Evolutionary conservation across 2,113 vertebrate genomes (phyloP).

Genomic region (Xiphias gladius): DNA sequence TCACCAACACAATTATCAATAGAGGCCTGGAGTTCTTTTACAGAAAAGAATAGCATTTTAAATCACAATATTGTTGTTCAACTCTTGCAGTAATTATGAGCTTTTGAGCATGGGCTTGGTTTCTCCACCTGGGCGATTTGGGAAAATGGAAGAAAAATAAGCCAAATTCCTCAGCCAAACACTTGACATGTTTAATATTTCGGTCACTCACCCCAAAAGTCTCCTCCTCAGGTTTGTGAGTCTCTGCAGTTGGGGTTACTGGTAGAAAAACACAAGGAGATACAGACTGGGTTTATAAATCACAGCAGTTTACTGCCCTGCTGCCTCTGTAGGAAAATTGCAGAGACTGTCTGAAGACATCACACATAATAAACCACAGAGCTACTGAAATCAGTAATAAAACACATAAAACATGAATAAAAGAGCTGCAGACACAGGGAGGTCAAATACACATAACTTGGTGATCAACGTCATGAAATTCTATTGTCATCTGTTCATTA

Average conservation of each 20-base stretch:
- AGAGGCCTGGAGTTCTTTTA: neutral
- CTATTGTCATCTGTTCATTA: neutral
- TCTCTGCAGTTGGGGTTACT: slow-evolving; percentile 88
- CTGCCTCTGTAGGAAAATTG: neutral
- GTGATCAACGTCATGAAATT: neutral
- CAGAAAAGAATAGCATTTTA: neutral
- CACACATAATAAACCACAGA: neutral
- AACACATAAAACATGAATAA: too few relatives aligned
- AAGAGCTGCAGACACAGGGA: neutral
- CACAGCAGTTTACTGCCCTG: neutral
- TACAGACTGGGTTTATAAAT: neutral
- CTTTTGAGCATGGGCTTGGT: neutral
- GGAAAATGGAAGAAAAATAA: neutral
- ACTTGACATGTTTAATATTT: neutral
- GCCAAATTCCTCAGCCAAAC: neutral
- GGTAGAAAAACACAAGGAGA: slow-evolving; percentile 40
- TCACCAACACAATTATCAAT: neutral
- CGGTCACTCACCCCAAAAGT: slow-evolving; percentile 92
- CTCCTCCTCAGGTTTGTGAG: slow-evolving; percentile 91
- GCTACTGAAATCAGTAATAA: neutral
- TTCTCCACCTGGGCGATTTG: neutral
- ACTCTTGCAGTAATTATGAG: neutral
- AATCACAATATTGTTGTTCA: neutral
- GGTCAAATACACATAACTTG: neutral
- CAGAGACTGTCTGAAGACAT: neutral